Evolutionary conservation across 2,888 invertebrate species (phyloP).

Genomic region (Allygus modestus): DNA sequence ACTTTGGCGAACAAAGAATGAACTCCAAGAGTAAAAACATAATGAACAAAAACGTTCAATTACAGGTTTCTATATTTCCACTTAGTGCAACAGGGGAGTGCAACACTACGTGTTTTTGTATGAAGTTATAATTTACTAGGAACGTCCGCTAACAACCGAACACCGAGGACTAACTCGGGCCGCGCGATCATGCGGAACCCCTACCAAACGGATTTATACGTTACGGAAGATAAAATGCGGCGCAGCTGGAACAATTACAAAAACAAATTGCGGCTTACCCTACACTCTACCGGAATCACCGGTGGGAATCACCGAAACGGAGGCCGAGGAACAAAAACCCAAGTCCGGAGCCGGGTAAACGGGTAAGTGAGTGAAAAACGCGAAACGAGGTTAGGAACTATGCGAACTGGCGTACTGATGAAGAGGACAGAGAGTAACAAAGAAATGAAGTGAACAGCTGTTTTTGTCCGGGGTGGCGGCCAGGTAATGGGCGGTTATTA

Average conservation of each 20-base stretch:
- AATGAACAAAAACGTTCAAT: not conserved
- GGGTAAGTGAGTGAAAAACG: constrained; percentile 36
- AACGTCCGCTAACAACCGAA: not conserved
- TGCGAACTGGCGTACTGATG: constrained; percentile 15
- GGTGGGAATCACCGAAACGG: constrained; percentile 26
- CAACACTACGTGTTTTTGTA: constrained; percentile 27
- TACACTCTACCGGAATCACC: not conserved
- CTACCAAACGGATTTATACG: not conserved
- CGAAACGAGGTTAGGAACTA: constrained; percentile 48
- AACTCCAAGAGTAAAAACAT: not conserved
- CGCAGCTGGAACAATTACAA: constrained; percentile 18
- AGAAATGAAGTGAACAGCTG: constrained; percentile 46
- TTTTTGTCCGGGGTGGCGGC: constrained; percentile 30
- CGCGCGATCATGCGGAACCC: constrained; percentile 9
- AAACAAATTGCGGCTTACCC: not conserved
- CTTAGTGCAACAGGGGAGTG: not conserved
- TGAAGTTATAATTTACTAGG: constrained; percentile 16
- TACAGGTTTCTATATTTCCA: not conserved
- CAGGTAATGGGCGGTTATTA: constrained; percentile 46
- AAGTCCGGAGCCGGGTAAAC: constrained; percentile 29
- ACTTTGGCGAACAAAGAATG: not conserved
- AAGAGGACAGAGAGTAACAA: constrained; percentile 45
- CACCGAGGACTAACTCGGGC: not conserved
- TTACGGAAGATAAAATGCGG: constrained; percentile 17
- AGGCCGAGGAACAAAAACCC: constrained; percentile 18